phyloP scores from a whole-genome alignment of 2,888 invertebrate species.

The Rutpela maculata region DNA sequence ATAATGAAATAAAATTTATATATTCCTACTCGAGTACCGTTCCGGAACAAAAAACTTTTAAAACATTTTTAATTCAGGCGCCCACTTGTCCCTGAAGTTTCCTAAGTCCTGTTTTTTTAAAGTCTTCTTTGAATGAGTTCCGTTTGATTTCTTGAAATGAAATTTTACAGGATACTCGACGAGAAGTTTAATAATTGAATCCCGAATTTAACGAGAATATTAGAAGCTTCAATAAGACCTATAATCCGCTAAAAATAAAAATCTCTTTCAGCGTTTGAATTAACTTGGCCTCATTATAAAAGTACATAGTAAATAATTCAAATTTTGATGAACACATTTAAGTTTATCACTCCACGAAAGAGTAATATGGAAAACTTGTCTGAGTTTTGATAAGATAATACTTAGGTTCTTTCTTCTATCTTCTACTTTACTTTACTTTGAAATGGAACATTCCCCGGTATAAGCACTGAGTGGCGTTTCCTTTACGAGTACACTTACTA shows the following conservation, averaged over 20 bases:
- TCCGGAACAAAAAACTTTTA: slow-evolving; percentile 16
- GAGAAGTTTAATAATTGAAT: slow-evolving; percentile 23
- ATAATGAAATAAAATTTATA: background rate
- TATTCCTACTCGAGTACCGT: background rate
- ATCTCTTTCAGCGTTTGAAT: background rate
- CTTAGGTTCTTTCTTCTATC: too few species aligned
- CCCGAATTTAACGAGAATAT: slow-evolving; percentile 17
- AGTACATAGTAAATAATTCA: too few species aligned
- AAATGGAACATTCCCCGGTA: too few species aligned
- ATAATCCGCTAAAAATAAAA: slow-evolving; percentile 1
- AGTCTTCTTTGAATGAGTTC: slow-evolving; percentile 9
- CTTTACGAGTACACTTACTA: too few species aligned
- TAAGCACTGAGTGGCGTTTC: too few species aligned
- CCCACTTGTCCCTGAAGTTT: slow-evolving; percentile 15
- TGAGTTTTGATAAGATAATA: too few species aligned
- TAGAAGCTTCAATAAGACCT: background rate
- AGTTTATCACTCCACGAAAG: too few species aligned
- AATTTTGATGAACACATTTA: too few species aligned
- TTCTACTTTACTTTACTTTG: too few species aligned
- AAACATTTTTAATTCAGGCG: slow-evolving; percentile 24
- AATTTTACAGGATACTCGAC: slow-evolving; percentile 12
- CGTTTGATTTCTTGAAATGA: slow-evolving; percentile 27
- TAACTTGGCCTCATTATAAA: background rate
- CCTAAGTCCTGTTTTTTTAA: slow-evolving; percentile 11
- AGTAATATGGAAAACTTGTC: too few species aligned